These are phyloP conservation scores for Enteromius afrohamiltoni DNA, from an alignment of 2,797 vertebrate genomes.

Conservation along the genomic window DNA sequence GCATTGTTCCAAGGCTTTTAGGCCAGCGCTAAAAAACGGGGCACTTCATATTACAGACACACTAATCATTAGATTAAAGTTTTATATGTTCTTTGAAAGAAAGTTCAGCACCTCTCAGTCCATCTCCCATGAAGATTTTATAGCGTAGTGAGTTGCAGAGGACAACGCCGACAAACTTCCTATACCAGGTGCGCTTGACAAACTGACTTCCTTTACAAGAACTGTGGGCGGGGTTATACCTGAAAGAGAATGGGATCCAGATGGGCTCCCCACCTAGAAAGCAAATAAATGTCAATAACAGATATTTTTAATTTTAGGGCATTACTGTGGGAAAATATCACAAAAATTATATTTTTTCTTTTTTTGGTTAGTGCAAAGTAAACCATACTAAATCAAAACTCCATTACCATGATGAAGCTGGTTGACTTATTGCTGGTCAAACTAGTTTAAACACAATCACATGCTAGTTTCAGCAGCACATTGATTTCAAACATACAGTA, in stretches of 20 bases:
- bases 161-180: constrained; percentile 95
- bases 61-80: constrained; percentile 3
- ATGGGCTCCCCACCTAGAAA: constrained; percentile 93
- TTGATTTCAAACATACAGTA: neutral
- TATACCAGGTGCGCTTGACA: constrained; percentile 97
- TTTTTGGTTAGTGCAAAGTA: neutral
- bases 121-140: constrained; percentile 98
- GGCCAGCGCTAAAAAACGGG: neutral
- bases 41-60: constrained; percentile 1
- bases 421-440: neutral
- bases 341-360: too few relatives aligned
- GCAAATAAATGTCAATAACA: neutral
- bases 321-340: neutral
- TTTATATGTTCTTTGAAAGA: neutral
- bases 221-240: constrained; percentile 87
- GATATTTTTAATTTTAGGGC: neutral
- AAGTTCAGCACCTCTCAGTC: constrained; percentile 85
- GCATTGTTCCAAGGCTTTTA: constrained; percentile 4
- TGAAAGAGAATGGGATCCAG: constrained; percentile 95
- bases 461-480: neutral
- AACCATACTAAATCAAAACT: neutral
- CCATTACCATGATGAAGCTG: neutral
- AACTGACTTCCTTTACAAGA: constrained; percentile 94
- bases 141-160: constrained; percentile 97
- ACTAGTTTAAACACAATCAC: neutral